These are phyloP conservation scores for Procavia capensis DNA, from an alignment of 2,113 vertebrate genomes.

Conservation along the genomic window DNA sequence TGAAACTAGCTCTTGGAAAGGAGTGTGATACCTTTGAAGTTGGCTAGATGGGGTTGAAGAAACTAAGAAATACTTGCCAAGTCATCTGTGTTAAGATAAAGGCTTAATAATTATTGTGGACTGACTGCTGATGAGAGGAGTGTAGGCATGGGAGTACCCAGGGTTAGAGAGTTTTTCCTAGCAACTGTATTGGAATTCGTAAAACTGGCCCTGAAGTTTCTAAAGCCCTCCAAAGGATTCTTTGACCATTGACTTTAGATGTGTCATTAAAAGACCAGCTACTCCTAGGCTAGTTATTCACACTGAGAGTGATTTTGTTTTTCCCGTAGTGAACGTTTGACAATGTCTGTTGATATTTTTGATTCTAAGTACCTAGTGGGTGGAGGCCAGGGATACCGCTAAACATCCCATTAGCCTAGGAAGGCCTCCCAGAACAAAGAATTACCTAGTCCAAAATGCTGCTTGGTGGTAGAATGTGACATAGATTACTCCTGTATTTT, in stretches of 20 bases:
- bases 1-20: constrained; percentile 10
- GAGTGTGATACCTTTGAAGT: not conserved
- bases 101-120: not conserved
- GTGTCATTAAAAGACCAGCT: not conserved
- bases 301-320: not conserved
- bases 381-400: not conserved
- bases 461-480: not conserved
- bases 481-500: not conserved
- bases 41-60: not conserved
- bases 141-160: not conserved
- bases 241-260: not conserved
- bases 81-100: not conserved
- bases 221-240: not conserved
- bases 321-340: not conserved
- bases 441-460: not conserved
- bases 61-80: constrained; percentile 1
- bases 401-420: not conserved
- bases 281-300: not conserved
- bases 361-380: not conserved
- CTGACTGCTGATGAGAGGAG: not conserved
- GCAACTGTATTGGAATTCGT: not conserved
- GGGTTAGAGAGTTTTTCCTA: not conserved
- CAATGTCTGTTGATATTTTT: not conserved
- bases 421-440: not conserved
- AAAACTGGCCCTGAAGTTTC: not conserved